phyloP scores from a whole-genome alignment of 2,113 vertebrate species.

The Dipodomys merriami region DNA sequence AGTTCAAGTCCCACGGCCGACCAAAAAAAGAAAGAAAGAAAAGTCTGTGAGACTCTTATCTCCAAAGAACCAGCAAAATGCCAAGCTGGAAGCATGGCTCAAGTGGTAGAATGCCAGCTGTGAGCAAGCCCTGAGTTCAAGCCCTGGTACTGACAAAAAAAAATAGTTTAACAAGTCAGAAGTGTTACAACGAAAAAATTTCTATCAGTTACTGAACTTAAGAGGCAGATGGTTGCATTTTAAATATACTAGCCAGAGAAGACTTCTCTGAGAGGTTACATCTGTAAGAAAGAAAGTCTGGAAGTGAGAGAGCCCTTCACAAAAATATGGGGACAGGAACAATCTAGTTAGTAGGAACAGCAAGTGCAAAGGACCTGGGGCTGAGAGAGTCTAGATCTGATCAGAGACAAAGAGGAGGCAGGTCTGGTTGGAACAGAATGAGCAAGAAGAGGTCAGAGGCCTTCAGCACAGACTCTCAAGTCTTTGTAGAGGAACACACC shows the following conservation, averaged over 20 bases:
- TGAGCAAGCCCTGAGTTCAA: too few relatives aligned
- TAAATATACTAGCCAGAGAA: background rate
- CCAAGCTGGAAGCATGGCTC: too few relatives aligned
- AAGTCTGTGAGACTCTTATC: too few relatives aligned
- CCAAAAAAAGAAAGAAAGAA: too few relatives aligned
- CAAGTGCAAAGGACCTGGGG: slow-evolving; percentile 89
- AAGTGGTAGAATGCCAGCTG: too few relatives aligned
- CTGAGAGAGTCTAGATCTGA: background rate
- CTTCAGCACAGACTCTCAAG: background rate
- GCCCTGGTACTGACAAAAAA: too few relatives aligned
- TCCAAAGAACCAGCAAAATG: too few relatives aligned
- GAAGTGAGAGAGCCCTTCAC: too few relatives aligned
- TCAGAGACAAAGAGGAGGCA: too few relatives aligned
- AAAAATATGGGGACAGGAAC: slow-evolving; percentile 89
- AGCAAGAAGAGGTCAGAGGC: background rate
- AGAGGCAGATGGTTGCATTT: background rate
- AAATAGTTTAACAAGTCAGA: background rate
- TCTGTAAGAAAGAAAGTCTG: background rate
- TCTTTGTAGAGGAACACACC: background rate
- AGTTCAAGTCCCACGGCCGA: too few relatives aligned
- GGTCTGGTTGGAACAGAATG: background rate
- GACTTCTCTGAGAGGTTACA: background rate
- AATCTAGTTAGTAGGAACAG: slow-evolving; percentile 74
- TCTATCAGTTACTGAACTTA: background rate
- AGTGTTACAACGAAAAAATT: background rate